These are phyloP conservation scores for Acheta domesticus DNA, from an alignment of 2,888 invertebrate genomes.

Conservation along the genomic window DNA sequence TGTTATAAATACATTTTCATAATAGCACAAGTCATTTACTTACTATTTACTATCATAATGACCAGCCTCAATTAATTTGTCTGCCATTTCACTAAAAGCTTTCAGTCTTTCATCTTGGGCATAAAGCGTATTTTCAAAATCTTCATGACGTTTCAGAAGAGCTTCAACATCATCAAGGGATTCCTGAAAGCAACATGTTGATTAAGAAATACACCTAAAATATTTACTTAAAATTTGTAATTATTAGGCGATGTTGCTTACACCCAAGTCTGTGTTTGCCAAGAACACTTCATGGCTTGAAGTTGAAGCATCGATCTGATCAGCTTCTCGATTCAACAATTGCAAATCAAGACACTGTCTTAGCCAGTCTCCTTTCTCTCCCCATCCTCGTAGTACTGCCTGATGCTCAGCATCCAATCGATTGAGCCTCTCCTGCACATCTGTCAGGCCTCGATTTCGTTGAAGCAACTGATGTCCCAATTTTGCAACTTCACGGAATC, in stretches of 20 bases:
- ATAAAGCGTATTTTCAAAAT: conserved; percentile 84
- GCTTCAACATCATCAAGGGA: conserved; percentile 90
- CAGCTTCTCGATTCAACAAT: conserved; percentile 91
- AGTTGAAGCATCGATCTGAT: conserved; percentile 93
- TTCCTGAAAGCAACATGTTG: conserved; percentile 53
- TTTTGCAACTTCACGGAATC: conserved; percentile 75
- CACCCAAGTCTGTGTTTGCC: conserved; percentile 82
- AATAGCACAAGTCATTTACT: conserved; percentile 42
- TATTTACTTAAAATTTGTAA: not conserved
- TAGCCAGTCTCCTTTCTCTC: conserved; percentile 78
- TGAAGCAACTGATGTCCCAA: conserved; percentile 65
- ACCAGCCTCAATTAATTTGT: conserved; percentile 69
- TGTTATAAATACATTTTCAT: too few relatives aligned
- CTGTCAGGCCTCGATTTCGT: conserved; percentile 69
- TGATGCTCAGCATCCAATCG: conserved; percentile 71
- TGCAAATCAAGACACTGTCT: conserved; percentile 86
- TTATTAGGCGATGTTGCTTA: conserved; percentile 48
- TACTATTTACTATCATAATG: conserved; percentile 80
- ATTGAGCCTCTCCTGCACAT: conserved; percentile 72
- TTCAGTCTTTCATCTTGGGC: conserved; percentile 91
- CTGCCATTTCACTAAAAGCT: conserved; percentile 77
- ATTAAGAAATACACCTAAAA: not conserved
- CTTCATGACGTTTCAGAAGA: conserved; percentile 85
- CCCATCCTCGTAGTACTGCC: conserved; percentile 75
- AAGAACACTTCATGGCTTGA: conserved; percentile 92